Percentiles rank a stretch among this genome's conserved stretches.
Evolutionary conservation across 2,113 vertebrate genomes (phyloP).

Genomic region (Lanius ludovicianus): DNA sequence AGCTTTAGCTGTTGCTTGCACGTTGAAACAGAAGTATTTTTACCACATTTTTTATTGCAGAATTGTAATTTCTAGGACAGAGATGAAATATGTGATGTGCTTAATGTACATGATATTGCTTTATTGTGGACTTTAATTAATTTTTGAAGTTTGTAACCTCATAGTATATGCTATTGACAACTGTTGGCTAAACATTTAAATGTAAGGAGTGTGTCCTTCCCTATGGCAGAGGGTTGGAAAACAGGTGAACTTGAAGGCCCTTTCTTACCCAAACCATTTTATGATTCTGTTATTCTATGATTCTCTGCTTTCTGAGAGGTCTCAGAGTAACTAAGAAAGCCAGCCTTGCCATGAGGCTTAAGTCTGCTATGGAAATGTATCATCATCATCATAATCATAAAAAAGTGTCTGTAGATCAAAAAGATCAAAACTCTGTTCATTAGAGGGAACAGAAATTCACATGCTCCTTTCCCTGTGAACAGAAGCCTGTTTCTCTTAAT

Average conservation of each 20-base stretch:
- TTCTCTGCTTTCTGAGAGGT: neutral
- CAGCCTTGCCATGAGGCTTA: neutral
- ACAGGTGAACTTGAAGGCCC: neutral
- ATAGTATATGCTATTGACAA: neutral
- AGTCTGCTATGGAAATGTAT: neutral
- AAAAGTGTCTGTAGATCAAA: neutral
- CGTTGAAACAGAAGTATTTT: neutral
- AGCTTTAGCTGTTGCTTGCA: neutral
- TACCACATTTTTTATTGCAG: neutral
- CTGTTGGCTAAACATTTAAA: neutral
- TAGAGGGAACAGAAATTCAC: neutral
- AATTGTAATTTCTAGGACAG: neutral
- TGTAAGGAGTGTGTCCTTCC: neutral
- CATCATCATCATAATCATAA: neutral
- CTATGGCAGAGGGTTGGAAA: neutral
- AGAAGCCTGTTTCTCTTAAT: neutral
- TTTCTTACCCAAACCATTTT: neutral
- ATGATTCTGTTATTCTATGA: neutral
- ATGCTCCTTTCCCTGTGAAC: neutral
- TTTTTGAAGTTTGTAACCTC: neutral
- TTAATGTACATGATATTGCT: neutral
- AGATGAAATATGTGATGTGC: neutral
- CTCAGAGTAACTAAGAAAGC: neutral
- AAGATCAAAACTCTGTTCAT: neutral
- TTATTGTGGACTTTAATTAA: neutral